Base-by-base conservation (phyloP, 2,113 vertebrate species). In the Xiphias gladius region DNA sequence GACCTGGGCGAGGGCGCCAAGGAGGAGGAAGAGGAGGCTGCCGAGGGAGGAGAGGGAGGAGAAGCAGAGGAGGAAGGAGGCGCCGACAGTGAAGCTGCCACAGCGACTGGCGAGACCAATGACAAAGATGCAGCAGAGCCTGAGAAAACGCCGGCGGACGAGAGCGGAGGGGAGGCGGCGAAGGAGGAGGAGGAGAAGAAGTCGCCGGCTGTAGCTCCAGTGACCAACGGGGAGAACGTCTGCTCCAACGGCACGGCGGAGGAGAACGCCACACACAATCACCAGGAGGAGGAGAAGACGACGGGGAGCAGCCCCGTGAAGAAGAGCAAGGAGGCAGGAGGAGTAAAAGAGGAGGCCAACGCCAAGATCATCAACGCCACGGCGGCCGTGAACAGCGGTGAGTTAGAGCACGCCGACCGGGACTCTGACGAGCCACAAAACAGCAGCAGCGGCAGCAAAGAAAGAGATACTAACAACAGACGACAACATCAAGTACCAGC, bases 371-470 rank as follows among this genome's bases (percentile, higher is more conserved):
- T 90, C 93, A 94, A 91, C 85, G 75, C 84, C 73, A 92, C 94
- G 39, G 88, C 91, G 55, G 89, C 93, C 28, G 91, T 92, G 89
- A 94, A 94, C 94, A 96, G 94, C 86, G 95, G 95, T 95, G 95
- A 96, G 95, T 95, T 83, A 90, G 83, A 86, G 79, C 82, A 5
- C 81, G 74, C 71, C 88, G n/a, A 85, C 57, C 41, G 58, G 90
- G 89, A 94, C 88, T 87, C 75, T 82, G 93, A 73, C 24, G 48
- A 85, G 71, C 86, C 71, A 52, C 86, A 70, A 52, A 70, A 76
- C 74, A 74, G 76, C 88, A 62, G 41, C 82, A 74, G 76, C 86
- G 62, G 41, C 82, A 75, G 72, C 76, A 82, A 80, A 85, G 86
- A 89, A 2, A 83, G 84, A 89, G 72, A 87, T 1, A 72, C 76